Conservation (phyloP, 2,888 invertebrate genomes). For the Mimachlamys varia region DNA sequence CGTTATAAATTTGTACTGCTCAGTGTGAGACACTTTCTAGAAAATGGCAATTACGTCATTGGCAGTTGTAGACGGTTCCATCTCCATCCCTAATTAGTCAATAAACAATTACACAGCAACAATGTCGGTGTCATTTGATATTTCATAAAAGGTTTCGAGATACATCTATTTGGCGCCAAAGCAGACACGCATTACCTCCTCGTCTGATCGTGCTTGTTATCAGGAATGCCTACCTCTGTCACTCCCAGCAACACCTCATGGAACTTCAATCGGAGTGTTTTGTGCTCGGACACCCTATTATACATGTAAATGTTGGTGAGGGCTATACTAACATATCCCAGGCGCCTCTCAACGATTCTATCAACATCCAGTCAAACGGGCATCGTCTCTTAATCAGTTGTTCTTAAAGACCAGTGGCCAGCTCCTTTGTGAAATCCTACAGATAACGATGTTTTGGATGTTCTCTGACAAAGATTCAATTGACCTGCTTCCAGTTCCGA, state of each 20-base stretch:
- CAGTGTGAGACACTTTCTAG: not conserved
- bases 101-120: not conserved
- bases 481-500: not conserved
- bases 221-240: not conserved
- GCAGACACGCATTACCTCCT: not conserved
- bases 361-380: not conserved
- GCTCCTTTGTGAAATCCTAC: not conserved
- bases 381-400: not conserved
- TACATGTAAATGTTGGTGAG: not conserved
- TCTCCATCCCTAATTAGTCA: not conserved
- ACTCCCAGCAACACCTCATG: not conserved
- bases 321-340: not conserved
- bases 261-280: not conserved
- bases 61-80: not conserved
- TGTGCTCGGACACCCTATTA: not conserved
- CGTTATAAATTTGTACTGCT: not conserved
- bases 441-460: not conserved
- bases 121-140: not conserved
- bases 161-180: not conserved
- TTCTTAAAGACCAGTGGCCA: not conserved
- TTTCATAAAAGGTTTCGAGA: not conserved
- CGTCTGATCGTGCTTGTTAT: constrained; percentile 1
- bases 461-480: not conserved
- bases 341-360: not conserved
- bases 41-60: not conserved